Evolutionary conservation across 2,888 invertebrate species (phyloP).

Genomic region (Pristionchus entomophagus): DNA sequence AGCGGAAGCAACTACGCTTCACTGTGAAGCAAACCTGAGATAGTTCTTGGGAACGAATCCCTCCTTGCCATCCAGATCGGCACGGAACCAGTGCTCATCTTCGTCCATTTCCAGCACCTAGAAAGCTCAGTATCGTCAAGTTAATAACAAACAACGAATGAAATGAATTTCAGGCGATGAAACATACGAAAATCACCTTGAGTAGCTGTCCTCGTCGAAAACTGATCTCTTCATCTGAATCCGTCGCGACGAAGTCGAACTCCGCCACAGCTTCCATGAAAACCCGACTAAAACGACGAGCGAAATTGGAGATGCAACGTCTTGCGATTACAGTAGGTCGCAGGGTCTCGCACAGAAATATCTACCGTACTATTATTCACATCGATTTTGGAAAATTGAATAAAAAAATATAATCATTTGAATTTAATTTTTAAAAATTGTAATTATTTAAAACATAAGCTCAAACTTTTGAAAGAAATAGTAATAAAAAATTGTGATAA

Average conservation of each 20-base stretch:
- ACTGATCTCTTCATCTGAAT: conserved; percentile 94
- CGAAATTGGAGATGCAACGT: not conserved
- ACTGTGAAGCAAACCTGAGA: conserved; percentile 83
- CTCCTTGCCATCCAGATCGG: conserved; percentile 95
- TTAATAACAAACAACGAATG: not conserved
- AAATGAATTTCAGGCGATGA: not conserved
- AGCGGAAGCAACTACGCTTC: not conserved
- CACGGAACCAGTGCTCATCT: conserved; percentile 99
- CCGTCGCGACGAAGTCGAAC: conserved; percentile 98
- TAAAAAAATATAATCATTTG: no score
- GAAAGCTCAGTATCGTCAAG: not conserved
- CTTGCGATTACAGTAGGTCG: not conserved
- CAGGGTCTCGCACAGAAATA: not conserved
- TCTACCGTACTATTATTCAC: not conserved
- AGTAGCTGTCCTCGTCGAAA: conserved; percentile 94
- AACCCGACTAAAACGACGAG: not conserved
- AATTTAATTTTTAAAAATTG: not conserved
- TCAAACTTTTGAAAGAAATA: not conserved
- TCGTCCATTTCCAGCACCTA: conserved; percentile 99
- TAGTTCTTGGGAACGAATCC: conserved; percentile 99
- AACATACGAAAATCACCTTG: conserved; percentile 83
- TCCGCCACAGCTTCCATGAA: conserved; percentile 97
- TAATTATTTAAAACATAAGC: no score
- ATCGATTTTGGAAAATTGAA: no score
- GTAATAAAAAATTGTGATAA: not conserved